phyloP scores from a whole-genome alignment of 1,140 invertebrate genomes.

The Neodiprion pinetum region DNA sequence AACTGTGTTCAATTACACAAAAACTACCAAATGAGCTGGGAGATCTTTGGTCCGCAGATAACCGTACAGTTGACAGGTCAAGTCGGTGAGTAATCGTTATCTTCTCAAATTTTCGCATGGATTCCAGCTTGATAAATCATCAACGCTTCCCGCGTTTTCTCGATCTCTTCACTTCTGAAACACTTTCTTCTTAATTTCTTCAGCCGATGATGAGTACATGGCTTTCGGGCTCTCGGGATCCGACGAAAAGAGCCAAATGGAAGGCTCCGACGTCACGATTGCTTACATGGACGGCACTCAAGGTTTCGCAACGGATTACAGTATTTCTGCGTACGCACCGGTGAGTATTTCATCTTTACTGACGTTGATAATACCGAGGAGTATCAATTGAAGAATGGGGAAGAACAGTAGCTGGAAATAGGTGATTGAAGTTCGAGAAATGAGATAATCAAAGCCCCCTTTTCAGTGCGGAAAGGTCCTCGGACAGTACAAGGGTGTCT shows the following conservation, averaged over 20 bases:
- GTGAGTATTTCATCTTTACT: slow-evolving; percentile 58
- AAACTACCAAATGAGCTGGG: slow-evolving; percentile 85
- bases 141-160: neutral
- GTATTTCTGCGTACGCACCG: slow-evolving; percentile 82
- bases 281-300: slow-evolving; percentile 76
- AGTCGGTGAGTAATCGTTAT: slow-evolving; percentile 60
- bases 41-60: slow-evolving; percentile 88
- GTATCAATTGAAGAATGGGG: slow-evolving; percentile 5
- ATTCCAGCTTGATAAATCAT: slow-evolving; percentile 6
- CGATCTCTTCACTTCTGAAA: neutral
- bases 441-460: slow-evolving; percentile 20
- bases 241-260: slow-evolving; percentile 75
- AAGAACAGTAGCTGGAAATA: neutral
- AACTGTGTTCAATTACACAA: slow-evolving; percentile 88
- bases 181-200: slow-evolving; percentile 27
- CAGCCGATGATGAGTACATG: slow-evolving; percentile 82
- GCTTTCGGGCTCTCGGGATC: slow-evolving; percentile 87
- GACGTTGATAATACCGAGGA: neutral
- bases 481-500: slow-evolving; percentile 85
- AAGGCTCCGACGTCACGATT: slow-evolving; percentile 84
- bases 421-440: slow-evolving; percentile 20
- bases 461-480: slow-evolving; percentile 82
- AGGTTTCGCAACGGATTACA: slow-evolving; percentile 83
- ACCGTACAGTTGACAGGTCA: slow-evolving; percentile 87
- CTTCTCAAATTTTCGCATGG: slow-evolving; percentile 7